Base-by-base conservation (phyloP, 2,797 vertebrate species). In the Mormyrops attenuatus region DNA sequence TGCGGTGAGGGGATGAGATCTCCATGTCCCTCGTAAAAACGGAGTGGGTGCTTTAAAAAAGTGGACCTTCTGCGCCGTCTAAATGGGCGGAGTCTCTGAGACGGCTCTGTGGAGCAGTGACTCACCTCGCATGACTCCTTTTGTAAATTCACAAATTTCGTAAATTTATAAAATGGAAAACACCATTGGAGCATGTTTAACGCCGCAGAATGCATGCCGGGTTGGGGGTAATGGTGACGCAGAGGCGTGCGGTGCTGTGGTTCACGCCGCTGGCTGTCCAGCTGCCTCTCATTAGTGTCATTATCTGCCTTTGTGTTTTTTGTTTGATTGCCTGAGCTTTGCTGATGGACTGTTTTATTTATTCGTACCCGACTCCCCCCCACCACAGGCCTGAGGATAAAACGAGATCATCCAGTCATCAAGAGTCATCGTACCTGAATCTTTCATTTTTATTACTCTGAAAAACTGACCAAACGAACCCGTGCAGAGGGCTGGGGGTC, bases 81-180 rank as follows among this genome's bases (percentile, higher is more conserved):
- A 44, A 44, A 17, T 44, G 73, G 73, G 73, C 38, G 34, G 34
- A 44, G 38, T 47, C 41, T 44, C 73, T 8, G 73, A 44, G 73
- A 20, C 34, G 0, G 7, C 73, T 41, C 38, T 34, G 82, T 88
- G 90, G 50, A 90, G 77, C 5, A 53, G 77, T 95, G 93, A 95
- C 91, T 95, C 93, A 93, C 9, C 90, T 87, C 38, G 93, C 92
- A 93, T 89, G 92, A 92, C 94, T 93, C 92, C 90, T 91, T 44
- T 26, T 57, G 84, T 89, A 89, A 90, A 69, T 89, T 92, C 89
- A n/a, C 38, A 38, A 44, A 88, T 38, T 47, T 20, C 26, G 69
- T 34, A 41, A n/a, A 89, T 57, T 69, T 15, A 49, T 84, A 85
- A 52, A 13, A 52, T 44, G 47, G 15, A 91, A 90, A 69, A 73